Percentiles rank a stretch among this genome's conserved stretches.
Evolutionary conservation across 2,888 invertebrate species (phyloP).

Genomic region (Ctena decussata): DNA sequence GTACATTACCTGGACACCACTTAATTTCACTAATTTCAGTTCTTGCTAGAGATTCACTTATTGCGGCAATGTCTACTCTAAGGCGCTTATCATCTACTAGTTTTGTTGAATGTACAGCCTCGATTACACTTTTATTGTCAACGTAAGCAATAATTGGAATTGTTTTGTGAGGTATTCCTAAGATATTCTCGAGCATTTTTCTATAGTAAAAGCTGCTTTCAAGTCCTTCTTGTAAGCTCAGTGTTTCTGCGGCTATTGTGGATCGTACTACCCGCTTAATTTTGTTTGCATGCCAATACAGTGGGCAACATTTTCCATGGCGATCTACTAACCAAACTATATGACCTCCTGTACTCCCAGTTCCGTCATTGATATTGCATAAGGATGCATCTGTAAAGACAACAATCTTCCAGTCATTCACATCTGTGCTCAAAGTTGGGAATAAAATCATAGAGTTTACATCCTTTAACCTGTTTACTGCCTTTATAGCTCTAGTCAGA

Average conservation of each 20-base stretch:
- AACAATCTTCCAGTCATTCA: background rate
- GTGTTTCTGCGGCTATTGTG: slow-evolving; percentile 58
- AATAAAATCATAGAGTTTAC: too few relatives aligned
- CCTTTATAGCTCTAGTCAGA: slow-evolving; percentile 19
- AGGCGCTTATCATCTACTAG: too few relatives aligned
- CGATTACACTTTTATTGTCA: too few relatives aligned
- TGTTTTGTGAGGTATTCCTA: background rate
- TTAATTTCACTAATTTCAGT: slow-evolving; percentile 23
- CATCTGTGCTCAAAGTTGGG: slow-evolving; percentile 18
- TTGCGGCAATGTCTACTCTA: slow-evolving; percentile 49
- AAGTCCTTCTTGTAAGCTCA: slow-evolving; percentile 45
- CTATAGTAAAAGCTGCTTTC: slow-evolving; percentile 25
- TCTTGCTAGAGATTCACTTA: slow-evolving; percentile 6
- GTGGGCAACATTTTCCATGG: slow-evolving; percentile 47
- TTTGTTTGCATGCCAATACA: slow-evolving; percentile 58
- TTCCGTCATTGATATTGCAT: too few relatives aligned
- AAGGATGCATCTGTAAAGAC: slow-evolving; percentile 58
- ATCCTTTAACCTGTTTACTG: slow-evolving; percentile 40
- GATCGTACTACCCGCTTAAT: slow-evolving; percentile 57
- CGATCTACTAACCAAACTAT: slow-evolving; percentile 47
- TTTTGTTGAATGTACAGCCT: too few relatives aligned
- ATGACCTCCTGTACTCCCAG: too few relatives aligned
- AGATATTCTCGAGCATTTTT: too few relatives aligned
- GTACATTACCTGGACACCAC: slow-evolving; percentile 38
- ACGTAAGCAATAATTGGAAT: slow-evolving; percentile 34